A percentile compares a stretch with the other conserved stretches of the same genome.
phyloP scores from a whole-genome alignment of 2,113 vertebrate species.

The Ailuropoda melanoleuca region DNA sequence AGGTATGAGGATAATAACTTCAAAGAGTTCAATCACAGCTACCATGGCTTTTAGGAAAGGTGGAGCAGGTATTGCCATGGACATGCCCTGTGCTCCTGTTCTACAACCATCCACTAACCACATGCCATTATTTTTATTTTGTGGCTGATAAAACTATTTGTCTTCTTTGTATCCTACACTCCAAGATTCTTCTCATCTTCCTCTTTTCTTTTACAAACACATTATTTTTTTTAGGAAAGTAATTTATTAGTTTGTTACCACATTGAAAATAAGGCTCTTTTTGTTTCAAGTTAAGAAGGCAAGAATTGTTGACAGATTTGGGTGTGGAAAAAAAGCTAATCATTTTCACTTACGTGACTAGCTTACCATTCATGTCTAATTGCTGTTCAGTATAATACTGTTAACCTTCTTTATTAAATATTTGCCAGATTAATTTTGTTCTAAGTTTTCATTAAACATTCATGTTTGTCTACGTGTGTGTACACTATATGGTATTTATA shows the following conservation, averaged over 20 bases:
- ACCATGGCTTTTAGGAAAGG: background rate
- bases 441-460: background rate
- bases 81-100: background rate
- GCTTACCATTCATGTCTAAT: background rate
- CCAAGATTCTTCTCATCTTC: background rate
- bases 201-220: background rate
- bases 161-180: background rate
- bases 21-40: background rate
- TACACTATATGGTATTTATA: background rate
- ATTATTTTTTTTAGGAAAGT: background rate
- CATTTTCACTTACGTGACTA: slow-evolving; percentile 33
- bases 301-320: slow-evolving; percentile 21
- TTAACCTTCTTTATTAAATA: background rate
- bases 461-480: background rate
- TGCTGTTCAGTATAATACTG: background rate
- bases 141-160: background rate
- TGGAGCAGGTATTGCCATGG: too few species aligned
- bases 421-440: background rate
- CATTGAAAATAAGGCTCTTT: background rate
- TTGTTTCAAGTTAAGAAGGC: background rate
- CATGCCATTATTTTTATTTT: background rate
- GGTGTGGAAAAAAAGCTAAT: background rate
- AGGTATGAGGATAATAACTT: background rate
- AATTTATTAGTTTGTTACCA: background rate
- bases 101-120: background rate